Evolutionary conservation across 2,888 invertebrate genomes (phyloP).

Genomic region (Synanthedon andrenaeformis): DNA sequence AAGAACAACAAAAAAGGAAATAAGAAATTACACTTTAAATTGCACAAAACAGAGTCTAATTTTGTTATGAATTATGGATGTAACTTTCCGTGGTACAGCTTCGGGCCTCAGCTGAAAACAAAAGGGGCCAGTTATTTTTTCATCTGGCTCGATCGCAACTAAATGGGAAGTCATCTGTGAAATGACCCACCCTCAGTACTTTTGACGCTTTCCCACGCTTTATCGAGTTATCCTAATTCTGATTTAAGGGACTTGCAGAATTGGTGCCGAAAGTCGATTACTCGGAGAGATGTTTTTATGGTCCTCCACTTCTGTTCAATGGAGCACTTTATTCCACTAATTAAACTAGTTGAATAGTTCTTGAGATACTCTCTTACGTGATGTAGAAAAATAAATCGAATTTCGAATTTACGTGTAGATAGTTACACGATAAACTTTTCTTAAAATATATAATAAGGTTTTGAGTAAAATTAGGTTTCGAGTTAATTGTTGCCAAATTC

Average conservation of each 20-base stretch:
- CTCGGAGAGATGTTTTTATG: background rate
- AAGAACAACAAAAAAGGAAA: too few species aligned
- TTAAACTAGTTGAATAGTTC: too few species aligned
- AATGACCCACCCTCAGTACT: slow-evolving; percentile 2
- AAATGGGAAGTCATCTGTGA: slow-evolving; percentile 6
- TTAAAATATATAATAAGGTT: too few species aligned
- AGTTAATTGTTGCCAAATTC: too few species aligned
- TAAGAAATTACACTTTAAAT: too few species aligned
- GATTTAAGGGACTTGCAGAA: slow-evolving; percentile 13
- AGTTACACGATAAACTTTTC: too few species aligned
- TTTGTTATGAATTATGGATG: too few species aligned
- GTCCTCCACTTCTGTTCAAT: background rate
- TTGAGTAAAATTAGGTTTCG: too few species aligned
- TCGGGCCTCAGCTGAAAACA: slow-evolving; percentile 1
- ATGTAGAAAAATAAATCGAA: too few species aligned
- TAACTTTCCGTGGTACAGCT: background rate
- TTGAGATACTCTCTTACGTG: too few species aligned
- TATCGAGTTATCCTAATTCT: slow-evolving; percentile 12
- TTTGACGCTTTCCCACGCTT: slow-evolving; percentile 2
- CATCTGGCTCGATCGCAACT: slow-evolving; percentile 13
- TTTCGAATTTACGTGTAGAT: too few species aligned
- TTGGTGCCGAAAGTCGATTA: background rate
- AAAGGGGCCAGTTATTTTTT: slow-evolving; percentile 14
- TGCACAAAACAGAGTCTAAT: too few species aligned
- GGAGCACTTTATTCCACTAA: background rate